phyloP scores from a whole-genome alignment of 23 tunicate species.

The Trididemnum clinides region DNA sequence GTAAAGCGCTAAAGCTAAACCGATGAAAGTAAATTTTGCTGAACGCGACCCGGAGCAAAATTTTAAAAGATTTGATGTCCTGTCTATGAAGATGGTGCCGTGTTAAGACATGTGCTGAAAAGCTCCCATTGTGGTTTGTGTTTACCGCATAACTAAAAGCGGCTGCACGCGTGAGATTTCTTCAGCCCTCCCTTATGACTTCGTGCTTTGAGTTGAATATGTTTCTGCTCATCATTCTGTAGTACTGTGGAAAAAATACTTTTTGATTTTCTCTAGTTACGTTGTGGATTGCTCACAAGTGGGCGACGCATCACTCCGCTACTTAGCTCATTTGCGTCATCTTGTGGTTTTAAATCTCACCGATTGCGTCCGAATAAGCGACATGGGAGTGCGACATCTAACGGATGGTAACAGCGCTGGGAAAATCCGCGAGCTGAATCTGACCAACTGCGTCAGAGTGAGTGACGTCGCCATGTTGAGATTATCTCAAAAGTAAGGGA shows the following conservation, averaged over 20 bases:
- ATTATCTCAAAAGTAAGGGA: constrained; percentile 71
- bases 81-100: no score
- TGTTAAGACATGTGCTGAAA: no score
- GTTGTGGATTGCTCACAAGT: constrained; percentile 80
- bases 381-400: constrained; percentile 87
- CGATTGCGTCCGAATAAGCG: constrained; percentile 82
- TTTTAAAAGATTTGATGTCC: no score
- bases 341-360: constrained; percentile 80
- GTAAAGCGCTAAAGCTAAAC: no score
- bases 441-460: constrained; percentile 86
- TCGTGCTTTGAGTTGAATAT: no score
- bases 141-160: no score
- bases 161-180: no score
- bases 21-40: no score
- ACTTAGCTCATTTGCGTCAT: constrained; percentile 60
- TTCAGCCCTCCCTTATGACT: background rate
- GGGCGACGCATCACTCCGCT: constrained; percentile 81
- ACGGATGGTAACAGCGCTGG: constrained; percentile 76
- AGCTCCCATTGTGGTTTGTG: no score
- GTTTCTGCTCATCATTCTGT: no score
- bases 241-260: background rate
- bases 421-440: constrained; percentile 81
- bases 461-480: constrained; percentile 81
- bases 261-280: constrained; percentile 34
- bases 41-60: no score